Evolutionary conservation across 1,140 invertebrate species (phyloP), one percentile per base, ranked within the genome.

Genomic region (Limonius californicus): DNA sequence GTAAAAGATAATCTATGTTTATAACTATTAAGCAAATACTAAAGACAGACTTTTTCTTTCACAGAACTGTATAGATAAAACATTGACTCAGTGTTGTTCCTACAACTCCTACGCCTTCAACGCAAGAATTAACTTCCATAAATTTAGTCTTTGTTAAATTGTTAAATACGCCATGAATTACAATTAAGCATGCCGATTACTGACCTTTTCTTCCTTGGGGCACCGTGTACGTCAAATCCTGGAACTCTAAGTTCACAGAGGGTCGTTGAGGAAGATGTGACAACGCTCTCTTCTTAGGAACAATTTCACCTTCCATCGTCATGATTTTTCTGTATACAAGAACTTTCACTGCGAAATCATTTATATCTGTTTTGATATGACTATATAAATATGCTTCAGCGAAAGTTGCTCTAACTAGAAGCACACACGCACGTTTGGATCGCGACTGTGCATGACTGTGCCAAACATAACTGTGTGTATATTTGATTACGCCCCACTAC

Each of bases 231-330:
- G 82, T 84, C 12, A 91, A 72, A 66, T 90, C 87, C 57, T 84
- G 81, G 72, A 91, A 91, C 69, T 87, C 85, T 18, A 91, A 83
- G 70, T 89, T 83, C 30, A 90, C 79, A 0, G 87, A 80, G 2
- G 85, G 82, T 70, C 85, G 76, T 64, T 81, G 78, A 0, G 85
- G 83, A 27, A 87, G 76, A 67, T 86, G 23, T 6, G 35, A 39
- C 2, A 39, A 12, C 7, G n/a, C n/a, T 39, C 2, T 39, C n/a
- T 39, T 39, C 2, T 11, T 32, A 32, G 27, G 27, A 4, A 32
- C 27, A 4, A 32, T 32, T 6, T 32, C n/a, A n/a, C n/a, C n/a
- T n/a, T 4, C 23, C 23, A 27, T 9, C 9, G 23, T 27, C 9
- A 27, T 27, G 23, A 9, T 27, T 27, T 27, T 27, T 9, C 23